phyloP scores from a whole-genome alignment of 2,888 invertebrate species.

The Phrixothrix hirtus region DNA sequence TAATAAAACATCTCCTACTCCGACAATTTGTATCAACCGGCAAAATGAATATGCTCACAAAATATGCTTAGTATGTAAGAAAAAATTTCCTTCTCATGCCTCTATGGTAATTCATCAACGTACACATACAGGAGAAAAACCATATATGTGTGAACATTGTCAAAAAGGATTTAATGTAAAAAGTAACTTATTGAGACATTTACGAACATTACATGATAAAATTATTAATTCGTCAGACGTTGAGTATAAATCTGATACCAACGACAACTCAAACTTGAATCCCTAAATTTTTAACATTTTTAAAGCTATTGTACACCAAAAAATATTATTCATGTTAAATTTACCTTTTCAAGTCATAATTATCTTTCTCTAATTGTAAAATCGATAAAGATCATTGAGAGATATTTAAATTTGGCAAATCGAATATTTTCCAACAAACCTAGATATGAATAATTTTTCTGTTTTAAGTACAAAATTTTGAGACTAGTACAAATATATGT shows the following conservation, averaged over 20 bases:
- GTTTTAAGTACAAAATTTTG: too few species aligned
- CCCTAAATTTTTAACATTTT: slow-evolving; percentile 1
- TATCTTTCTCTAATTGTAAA: neutral
- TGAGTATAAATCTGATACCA: slow-evolving; percentile 36
- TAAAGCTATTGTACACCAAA: neutral
- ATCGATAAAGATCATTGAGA: neutral
- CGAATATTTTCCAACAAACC: too few species aligned
- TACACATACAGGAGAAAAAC: slow-evolving; percentile 75
- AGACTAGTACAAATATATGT: too few species aligned
- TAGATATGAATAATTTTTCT: too few species aligned
- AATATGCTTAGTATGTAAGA: slow-evolving; percentile 70
- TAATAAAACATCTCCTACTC: slow-evolving; percentile 53
- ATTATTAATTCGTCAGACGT: slow-evolving; percentile 57
- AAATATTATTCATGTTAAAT: too few species aligned
- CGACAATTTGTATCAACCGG: slow-evolving; percentile 17
- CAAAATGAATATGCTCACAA: slow-evolving; percentile 63
- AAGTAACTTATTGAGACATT: slow-evolving; percentile 72
- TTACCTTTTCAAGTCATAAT: neutral
- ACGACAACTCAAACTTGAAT: slow-evolving; percentile 3
- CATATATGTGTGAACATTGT: slow-evolving; percentile 74
- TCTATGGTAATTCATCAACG: slow-evolving; percentile 78
- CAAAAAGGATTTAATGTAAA: slow-evolving; percentile 80
- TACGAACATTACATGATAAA: slow-evolving; percentile 75
- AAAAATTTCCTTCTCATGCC: slow-evolving; percentile 76
- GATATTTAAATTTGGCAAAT: neutral